Base-by-base conservation (phyloP, 1,140 invertebrate species). In the Solenopsis fugax region DNA sequence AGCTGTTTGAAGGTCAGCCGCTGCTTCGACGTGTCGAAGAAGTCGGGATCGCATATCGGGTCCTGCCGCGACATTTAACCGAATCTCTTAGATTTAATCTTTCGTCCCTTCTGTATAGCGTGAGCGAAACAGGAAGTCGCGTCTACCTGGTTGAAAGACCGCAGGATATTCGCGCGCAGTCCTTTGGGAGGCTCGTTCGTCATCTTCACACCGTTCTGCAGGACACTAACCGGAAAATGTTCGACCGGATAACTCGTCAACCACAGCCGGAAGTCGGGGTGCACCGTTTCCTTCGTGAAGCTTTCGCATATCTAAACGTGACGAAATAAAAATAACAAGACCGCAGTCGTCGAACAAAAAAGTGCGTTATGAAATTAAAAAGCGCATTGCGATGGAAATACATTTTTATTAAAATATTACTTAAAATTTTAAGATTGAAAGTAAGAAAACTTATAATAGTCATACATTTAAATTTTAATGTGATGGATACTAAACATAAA, bases 201-300 rank as follows among this genome's bases (percentile, higher is more conserved):
- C 97, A 99, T 99, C 95, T 99, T 99, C 0, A 99, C 97, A 41
- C 98, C 98, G 93, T 98, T 99, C 95, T 99, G 98, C 52, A 99
- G 95, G n/a, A 99, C 97, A 41, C 98, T 97, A 1, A 99, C 97
- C 0, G 99, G 98, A 94, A 99, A 99, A 93, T 97, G 96, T 6
- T 97, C 97, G 0, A 97, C 97, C 0, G 98, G 98, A 93, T 99
- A 99, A 50, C 98, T 98, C 0, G 98, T 99, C 37, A 99, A 94
- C 98, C 98, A 99, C 12, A 99, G 95, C 24, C 98, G 96, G 93
- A 99, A 99, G 92, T 98, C 97, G 0, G 97, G 97, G 95, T 99
- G 97, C 4, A 98, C 98, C 0, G 96, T 96, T 82, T 97, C 97
- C 0, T 97, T 96, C 2, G 96, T 96, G 16, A 99, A 95, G 69